Evolutionary conservation across 2,888 invertebrate genomes (phyloP).

Genomic region (Coelogynopora nodosa): DNA sequence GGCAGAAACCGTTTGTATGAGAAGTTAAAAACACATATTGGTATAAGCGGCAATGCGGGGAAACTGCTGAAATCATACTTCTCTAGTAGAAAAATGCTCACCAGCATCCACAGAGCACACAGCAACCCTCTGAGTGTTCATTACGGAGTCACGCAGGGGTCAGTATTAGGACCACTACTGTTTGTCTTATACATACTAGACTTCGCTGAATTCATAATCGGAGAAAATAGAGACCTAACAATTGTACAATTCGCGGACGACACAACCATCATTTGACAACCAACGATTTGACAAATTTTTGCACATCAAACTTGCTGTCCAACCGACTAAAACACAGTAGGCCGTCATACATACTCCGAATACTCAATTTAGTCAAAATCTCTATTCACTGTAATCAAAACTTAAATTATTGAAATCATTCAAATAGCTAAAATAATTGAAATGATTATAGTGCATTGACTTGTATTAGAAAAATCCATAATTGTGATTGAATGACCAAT

Average conservation of each 20-base stretch:
- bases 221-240: neutral
- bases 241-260: neutral
- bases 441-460: too few relatives aligned
- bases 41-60: neutral
- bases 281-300: too few relatives aligned
- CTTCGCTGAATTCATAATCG: neutral
- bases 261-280: neutral
- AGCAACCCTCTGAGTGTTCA: neutral
- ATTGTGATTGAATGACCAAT: too few relatives aligned
- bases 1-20: neutral
- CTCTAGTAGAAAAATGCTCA: neutral
- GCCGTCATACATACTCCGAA: too few relatives aligned
- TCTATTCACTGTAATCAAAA: too few relatives aligned
- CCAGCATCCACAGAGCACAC: too few relatives aligned
- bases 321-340: too few relatives aligned
- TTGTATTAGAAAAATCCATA: too few relatives aligned
- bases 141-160: neutral
- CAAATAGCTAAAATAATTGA: too few relatives aligned
- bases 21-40: neutral
- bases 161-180: neutral
- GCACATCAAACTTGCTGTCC: too few relatives aligned
- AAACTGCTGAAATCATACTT: neutral
- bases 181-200: neutral
- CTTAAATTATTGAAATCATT: too few relatives aligned
- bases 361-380: too few relatives aligned